Percentiles rank a stretch among this genome's conserved stretches.
These are phyloP conservation scores for Scaptomyza pallida DNA, from an alignment of 1,140 invertebrate genomes.

Conservation along the genomic window DNA sequence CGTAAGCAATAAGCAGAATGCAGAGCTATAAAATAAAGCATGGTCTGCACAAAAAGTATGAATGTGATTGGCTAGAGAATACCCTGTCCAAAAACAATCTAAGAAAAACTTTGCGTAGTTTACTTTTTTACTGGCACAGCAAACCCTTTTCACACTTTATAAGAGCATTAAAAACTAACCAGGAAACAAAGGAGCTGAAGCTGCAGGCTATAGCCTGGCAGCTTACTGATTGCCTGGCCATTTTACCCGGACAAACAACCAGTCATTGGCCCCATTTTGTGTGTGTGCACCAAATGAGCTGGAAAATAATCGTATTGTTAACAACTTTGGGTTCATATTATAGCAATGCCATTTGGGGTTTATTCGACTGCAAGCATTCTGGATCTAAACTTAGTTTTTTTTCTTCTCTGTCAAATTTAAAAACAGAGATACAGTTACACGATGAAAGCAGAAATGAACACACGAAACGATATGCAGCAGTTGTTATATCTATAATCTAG, in stretches of 20 bases:
- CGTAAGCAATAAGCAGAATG: constrained; percentile 2
- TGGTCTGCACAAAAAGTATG: not conserved
- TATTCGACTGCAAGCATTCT: constrained; percentile 18
- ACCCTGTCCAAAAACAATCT: not conserved
- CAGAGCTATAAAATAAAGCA: not conserved
- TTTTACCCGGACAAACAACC: not conserved
- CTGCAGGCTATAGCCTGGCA: not conserved
- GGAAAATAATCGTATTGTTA: constrained; percentile 24
- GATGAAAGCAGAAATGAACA: not conserved
- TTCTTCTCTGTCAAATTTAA: constrained; percentile 13
- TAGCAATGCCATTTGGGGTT: constrained; percentile 12
- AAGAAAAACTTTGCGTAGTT: too few relatives aligned
- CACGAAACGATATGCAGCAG: too few relatives aligned
- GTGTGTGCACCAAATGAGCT: constrained; percentile 18
- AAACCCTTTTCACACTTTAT: too few relatives aligned
- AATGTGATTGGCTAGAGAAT: not conserved
- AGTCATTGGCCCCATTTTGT: constrained; percentile 21
- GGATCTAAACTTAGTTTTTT: not conserved
- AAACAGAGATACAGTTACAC: constrained; percentile 23
- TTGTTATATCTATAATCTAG: not conserved
- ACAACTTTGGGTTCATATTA: not conserved
- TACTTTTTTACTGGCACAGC: too few relatives aligned
- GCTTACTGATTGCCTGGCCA: not conserved
- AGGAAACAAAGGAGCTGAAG: constrained; percentile 9
- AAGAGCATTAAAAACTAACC: too few relatives aligned